Evolutionary conservation across 23 tunicate genomes (phyloP).

Genomic region (Halocynthia roretzi): DNA sequence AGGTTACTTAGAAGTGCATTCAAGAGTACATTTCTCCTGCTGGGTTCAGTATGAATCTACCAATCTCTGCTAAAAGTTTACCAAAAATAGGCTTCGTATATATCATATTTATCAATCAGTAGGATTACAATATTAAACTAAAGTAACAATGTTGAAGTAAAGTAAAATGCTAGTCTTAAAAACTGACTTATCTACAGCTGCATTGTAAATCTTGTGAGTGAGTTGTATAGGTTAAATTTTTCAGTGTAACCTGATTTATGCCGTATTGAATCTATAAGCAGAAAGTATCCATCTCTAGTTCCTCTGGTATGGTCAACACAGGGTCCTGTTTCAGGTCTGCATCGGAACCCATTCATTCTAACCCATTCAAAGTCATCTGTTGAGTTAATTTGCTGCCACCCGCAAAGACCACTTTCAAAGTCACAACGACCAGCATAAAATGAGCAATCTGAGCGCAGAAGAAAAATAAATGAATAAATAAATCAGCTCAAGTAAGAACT

Average conservation of each 20-base stretch:
- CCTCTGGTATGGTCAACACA: conserved; percentile 87
- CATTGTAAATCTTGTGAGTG: no score
- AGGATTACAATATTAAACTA: no score
- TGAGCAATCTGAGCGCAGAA: conserved; percentile 33
- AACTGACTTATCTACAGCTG: no score
- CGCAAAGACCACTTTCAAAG: conserved; percentile 82
- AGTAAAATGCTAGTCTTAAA: no score
- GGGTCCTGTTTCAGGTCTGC: conserved; percentile 92
- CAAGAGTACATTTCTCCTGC: no score
- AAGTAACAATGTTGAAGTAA: no score
- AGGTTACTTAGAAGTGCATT: no score
- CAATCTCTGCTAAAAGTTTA: no score
- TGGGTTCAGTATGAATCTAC: no score
- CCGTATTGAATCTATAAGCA: conserved; percentile 48
- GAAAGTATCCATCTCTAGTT: conserved; percentile 63
- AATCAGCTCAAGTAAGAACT: neutral
- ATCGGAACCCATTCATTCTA: conserved; percentile 53
- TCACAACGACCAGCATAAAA: conserved; percentile 66
- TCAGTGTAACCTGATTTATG: conserved; percentile 30
- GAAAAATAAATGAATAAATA: neutral
- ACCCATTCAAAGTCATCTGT: conserved; percentile 84
- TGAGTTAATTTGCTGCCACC: conserved; percentile 66
- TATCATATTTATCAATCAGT: no score
- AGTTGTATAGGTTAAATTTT: no score
- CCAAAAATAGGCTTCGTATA: no score